A percentile compares a stretch with the other conserved stretches of the same genome.
These are phyloP conservation scores for Synanthedon tipuliformis DNA, from an alignment of 2,888 invertebrate species.

Conservation along the genomic window DNA sequence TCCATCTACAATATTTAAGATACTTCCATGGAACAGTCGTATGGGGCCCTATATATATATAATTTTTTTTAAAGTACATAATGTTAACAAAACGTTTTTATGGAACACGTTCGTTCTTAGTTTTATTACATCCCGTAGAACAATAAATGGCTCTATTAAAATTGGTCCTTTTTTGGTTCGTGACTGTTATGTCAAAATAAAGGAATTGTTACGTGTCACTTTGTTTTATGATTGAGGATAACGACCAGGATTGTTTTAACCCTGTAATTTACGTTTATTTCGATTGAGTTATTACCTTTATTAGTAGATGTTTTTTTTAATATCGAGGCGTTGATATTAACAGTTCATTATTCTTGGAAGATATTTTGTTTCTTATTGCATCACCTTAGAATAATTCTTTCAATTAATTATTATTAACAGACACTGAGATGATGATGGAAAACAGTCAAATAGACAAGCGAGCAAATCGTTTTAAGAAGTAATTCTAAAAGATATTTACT, in stretches of 20 bases:
- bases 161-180: conserved; percentile 12
- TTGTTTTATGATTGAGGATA: conserved; percentile 21
- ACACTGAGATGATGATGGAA: too few relatives aligned
- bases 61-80: too few relatives aligned
- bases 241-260: conserved; percentile 13
- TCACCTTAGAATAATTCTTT: not conserved
- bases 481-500: too few relatives aligned
- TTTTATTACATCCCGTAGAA: too few relatives aligned
- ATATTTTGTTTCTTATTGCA: conserved; percentile 6
- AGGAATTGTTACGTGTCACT: conserved; percentile 26
- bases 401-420: not conserved
- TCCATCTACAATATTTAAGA: too few relatives aligned
- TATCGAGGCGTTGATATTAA: not conserved
- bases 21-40: too few relatives aligned
- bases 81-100: too few relatives aligned
- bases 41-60: too few relatives aligned
- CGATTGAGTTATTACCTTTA: conserved; percentile 17
- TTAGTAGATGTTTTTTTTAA: not conserved
- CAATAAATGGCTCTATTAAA: conserved; percentile 6
- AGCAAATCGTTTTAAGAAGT: too few relatives aligned
- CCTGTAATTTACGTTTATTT: conserved; percentile 18
- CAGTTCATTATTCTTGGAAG: conserved; percentile 6
- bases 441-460: too few relatives aligned
- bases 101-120: too few relatives aligned
- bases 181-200: conserved; percentile 20